Evolutionary conservation across 2,797 vertebrate species (phyloP).

Genomic region (Gymnodraco acuticeps): DNA sequence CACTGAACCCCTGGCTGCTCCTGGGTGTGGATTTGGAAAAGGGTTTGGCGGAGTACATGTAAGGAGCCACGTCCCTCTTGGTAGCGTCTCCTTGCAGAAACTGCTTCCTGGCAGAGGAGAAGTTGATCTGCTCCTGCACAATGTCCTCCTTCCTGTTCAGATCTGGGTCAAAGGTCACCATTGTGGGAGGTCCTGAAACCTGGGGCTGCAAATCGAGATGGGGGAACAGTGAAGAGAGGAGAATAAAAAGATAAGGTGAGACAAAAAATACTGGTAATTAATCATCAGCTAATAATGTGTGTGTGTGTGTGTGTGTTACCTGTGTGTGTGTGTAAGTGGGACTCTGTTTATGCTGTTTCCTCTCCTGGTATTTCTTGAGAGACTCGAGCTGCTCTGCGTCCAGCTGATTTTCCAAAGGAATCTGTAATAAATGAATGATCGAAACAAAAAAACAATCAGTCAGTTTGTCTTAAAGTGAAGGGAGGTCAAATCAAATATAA

Average conservation of each 20-base stretch:
- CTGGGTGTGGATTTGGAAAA: constrained; percentile 85
- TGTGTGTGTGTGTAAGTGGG: constrained; percentile 59
- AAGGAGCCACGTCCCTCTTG: constrained; percentile 88
- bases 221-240: background rate
- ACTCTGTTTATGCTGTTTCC: constrained; percentile 87
- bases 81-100: constrained; percentile 84
- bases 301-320: constrained; percentile 54
- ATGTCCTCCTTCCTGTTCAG: constrained; percentile 88
- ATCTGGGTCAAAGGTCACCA: constrained; percentile 78
- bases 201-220: constrained; percentile 55
- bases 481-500: background rate
- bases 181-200: constrained; percentile 61
- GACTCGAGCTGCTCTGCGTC: constrained; percentile 94
- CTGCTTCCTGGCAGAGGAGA: constrained; percentile 93
- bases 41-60: constrained; percentile 93
- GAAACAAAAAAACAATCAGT: background rate
- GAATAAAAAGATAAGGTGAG: background rate
- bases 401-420: constrained; percentile 90
- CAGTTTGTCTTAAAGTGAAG: background rate
- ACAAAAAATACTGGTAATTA: background rate
- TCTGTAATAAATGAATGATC: constrained; percentile 53
- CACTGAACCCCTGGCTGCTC: constrained; percentile 43
- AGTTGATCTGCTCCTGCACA: constrained; percentile 94
- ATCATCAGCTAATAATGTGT: background rate
- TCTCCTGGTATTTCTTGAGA: constrained; percentile 93